phyloP scores from a whole-genome alignment of 2,113 vertebrate genomes.

The Craseonycteris thonglongyai region DNA sequence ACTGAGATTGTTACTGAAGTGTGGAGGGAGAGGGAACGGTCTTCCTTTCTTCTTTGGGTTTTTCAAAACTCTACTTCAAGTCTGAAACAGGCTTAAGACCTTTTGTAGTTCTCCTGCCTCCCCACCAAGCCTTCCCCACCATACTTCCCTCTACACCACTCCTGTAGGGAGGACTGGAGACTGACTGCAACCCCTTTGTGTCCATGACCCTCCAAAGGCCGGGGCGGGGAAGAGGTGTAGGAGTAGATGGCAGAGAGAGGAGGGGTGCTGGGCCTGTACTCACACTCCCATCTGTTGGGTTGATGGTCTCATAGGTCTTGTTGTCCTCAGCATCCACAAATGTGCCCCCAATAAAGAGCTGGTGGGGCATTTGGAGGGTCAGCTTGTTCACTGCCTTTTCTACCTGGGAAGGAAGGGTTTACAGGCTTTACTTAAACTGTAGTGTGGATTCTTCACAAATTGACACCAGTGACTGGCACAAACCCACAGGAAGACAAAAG shows the following conservation, averaged over 20 bases:
- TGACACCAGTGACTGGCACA: neutral
- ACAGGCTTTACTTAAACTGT: neutral
- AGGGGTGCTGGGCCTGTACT: constrained; percentile 55
- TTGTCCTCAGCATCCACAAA: constrained; percentile 80
- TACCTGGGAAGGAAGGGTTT: constrained; percentile 68
- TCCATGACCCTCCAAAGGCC: neutral
- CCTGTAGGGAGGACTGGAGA: neutral
- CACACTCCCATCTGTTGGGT: constrained; percentile 86
- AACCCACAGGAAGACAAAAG: too few species aligned
- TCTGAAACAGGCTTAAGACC: neutral
- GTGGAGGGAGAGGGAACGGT: neutral
- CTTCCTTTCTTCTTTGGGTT: neutral
- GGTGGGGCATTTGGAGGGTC: constrained; percentile 85
- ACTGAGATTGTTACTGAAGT: too few species aligned
- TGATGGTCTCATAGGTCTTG: constrained; percentile 83
- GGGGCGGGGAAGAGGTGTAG: too few species aligned
- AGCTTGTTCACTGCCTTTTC: constrained; percentile 80
- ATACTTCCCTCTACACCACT: neutral
- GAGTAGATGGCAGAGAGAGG: too few species aligned
- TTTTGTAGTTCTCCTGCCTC: neutral
- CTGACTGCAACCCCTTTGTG: accelerated
- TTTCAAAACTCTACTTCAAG: neutral
- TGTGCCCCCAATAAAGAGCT: constrained; percentile 86
- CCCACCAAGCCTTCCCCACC: accelerated
- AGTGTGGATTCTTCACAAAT: neutral